Conservation (phyloP, 1,140 invertebrate genomes). For the Ostrea denselamellosa region DNA sequence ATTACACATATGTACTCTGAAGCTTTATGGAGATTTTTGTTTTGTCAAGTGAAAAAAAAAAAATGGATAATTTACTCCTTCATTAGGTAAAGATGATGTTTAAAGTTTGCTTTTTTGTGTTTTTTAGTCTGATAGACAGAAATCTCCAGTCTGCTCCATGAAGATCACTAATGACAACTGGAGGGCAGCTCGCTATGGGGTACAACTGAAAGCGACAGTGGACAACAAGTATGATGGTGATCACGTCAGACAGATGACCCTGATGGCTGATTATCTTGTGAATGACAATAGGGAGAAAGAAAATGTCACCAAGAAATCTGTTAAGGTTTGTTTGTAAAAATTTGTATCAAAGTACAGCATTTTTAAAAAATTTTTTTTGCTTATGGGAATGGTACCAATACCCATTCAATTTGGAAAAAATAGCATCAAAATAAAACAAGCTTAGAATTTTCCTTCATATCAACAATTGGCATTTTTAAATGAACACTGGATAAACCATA, state of each 20-base stretch:
- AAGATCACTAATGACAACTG: constrained; percentile 60
- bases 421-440: background rate
- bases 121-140: background rate
- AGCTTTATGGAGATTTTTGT: too few species aligned
- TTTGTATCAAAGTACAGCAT: too few species aligned
- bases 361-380: too few species aligned
- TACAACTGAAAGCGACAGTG: constrained; percentile 58
- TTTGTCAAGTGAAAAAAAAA: too few species aligned
- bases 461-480: too few species aligned
- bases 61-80: too few species aligned
- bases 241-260: constrained; percentile 45
- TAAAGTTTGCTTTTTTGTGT: background rate
- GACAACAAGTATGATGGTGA: constrained; percentile 65
- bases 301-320: constrained; percentile 39
- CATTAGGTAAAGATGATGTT: too few species aligned
- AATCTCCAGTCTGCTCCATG: constrained; percentile 49
- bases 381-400: background rate
- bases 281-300: constrained; percentile 27
- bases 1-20: too few species aligned
- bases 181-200: constrained; percentile 47
- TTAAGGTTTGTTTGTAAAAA: constrained; percentile 23
- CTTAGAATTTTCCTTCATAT: too few species aligned
- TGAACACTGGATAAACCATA: too few species aligned
- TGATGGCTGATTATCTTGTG: constrained; percentile 50
- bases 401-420: background rate